phyloP scores from a whole-genome alignment of 2,888 invertebrate genomes.

The Caenorhabditis parvicauda region DNA sequence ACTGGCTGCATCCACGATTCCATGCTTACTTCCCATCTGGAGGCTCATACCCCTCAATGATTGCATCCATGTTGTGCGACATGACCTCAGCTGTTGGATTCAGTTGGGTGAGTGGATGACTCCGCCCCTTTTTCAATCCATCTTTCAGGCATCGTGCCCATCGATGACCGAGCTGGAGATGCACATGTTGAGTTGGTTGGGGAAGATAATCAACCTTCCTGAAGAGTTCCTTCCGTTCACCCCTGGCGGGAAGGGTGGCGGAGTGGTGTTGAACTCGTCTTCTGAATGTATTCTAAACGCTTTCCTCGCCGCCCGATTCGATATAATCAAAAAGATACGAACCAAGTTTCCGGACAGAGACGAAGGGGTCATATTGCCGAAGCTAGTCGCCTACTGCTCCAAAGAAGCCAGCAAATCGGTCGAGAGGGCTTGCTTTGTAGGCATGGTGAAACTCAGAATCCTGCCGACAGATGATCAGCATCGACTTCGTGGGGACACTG shows the following conservation, averaged over 20 bases:
- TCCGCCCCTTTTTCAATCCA: no score
- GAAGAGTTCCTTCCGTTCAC: constrained; percentile 20
- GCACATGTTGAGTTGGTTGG: constrained; percentile 26
- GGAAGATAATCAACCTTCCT: constrained; percentile 23
- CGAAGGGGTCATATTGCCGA: constrained; percentile 7
- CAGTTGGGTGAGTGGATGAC: no score
- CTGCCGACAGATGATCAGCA: constrained; percentile 22
- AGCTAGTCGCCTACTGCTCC: constrained; percentile 21
- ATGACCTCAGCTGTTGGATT: constrained; percentile 21
- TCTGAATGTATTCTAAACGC: constrained; percentile 18
- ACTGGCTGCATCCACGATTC: constrained; percentile 21
- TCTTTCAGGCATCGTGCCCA: constrained; percentile 21
- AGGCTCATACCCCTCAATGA: constrained; percentile 18
- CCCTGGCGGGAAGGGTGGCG: constrained; percentile 22
- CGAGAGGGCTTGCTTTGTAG: constrained; percentile 11
- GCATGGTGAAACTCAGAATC: constrained; percentile 21
- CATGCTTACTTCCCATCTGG: constrained; percentile 23
- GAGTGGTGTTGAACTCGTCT: constrained; percentile 20
- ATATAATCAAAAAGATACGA: constrained; percentile 13
- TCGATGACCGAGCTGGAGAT: constrained; percentile 22
- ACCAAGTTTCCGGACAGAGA: not conserved
- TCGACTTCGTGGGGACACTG: constrained; percentile 15
- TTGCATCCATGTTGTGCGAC: constrained; percentile 20
- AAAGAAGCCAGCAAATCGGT: constrained; percentile 20
- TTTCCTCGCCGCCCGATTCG: constrained; percentile 16